A percentile compares a stretch with the other conserved stretches of the same genome.
These are phyloP conservation scores for Excalfactoria chinensis DNA, from an alignment of 2,113 vertebrate species.

Conservation along the genomic window DNA sequence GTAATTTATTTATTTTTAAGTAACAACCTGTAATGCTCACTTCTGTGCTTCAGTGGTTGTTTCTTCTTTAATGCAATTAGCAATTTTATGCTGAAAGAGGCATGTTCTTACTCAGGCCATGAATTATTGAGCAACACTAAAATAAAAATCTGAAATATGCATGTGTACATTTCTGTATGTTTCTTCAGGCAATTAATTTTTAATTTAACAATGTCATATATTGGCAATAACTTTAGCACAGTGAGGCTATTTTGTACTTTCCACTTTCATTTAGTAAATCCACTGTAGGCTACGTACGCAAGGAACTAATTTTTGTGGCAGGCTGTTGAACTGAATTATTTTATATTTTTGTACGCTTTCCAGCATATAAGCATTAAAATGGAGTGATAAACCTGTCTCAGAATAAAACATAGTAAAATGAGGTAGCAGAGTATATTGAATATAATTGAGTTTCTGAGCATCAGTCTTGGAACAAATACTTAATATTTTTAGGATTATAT, in stretches of 20 bases:
- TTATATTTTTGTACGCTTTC: constrained; percentile 33
- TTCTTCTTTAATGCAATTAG: constrained; percentile 58
- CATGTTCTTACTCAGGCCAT: constrained; percentile 37
- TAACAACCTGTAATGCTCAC: background rate
- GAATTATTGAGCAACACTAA: constrained; percentile 55
- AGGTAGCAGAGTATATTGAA: constrained; percentile 16
- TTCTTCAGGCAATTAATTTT: constrained; percentile 67
- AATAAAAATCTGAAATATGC: constrained; percentile 2
- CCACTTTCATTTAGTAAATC: constrained; percentile 26
- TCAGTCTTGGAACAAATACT: constrained; percentile 42
- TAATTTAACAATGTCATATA: constrained; percentile 51
- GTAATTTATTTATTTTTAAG: constrained; percentile 49
- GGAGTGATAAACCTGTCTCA: constrained; percentile 40
- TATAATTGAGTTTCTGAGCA: constrained; percentile 51
- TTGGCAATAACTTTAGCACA: constrained; percentile 25
- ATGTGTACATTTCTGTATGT: constrained; percentile 13
- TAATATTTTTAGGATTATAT: constrained; percentile 45
- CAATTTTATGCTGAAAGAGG: constrained; percentile 62
- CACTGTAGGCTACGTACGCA: background rate
- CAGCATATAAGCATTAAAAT: constrained; percentile 57
- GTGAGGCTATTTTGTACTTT: constrained; percentile 16
- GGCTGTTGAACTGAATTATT: constrained; percentile 12
- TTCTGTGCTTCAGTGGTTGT: constrained; percentile 37
- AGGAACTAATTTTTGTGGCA: background rate
- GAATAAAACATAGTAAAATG: constrained; percentile 36